These are phyloP conservation scores for Trachops cirrhosus DNA, from an alignment of 2,797 vertebrate genomes.

Conservation along the genomic window DNA sequence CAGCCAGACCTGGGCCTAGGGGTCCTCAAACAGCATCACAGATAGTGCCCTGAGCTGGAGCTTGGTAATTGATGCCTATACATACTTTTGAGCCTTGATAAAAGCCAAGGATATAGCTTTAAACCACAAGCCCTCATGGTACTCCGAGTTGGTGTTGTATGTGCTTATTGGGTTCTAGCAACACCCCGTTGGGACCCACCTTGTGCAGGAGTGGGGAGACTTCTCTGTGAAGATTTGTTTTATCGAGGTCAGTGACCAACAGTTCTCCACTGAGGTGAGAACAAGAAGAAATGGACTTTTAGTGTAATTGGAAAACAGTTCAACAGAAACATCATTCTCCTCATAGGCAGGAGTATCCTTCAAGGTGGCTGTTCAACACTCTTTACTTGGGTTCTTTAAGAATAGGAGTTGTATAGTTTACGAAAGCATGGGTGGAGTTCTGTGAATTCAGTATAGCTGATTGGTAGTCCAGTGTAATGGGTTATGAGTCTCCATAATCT, in stretches of 20 bases:
- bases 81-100: conserved; percentile 7
- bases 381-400: background rate
- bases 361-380: background rate
- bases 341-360: background rate
- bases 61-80: conserved; percentile 13
- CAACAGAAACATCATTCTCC: conserved; percentile 25
- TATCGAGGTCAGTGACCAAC: background rate
- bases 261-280: background rate
- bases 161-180: background rate
- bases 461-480: background rate
- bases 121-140: background rate
- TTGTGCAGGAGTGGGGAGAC: background rate
- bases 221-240: conserved; percentile 22
- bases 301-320: background rate
- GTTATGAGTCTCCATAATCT: conserved; percentile 2
- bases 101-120: background rate
- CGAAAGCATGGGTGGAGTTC: background rate
- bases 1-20: background rate
- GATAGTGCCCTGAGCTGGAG: background rate
- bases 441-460: background rate
- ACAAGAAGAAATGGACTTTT: conserved; percentile 13
- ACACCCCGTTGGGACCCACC: background rate
- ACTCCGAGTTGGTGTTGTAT: background rate
- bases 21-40: background rate
- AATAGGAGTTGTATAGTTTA: background rate